phyloP scores from a whole-genome alignment of 2,888 invertebrate species.

The Cheilosia vulpina region DNA sequence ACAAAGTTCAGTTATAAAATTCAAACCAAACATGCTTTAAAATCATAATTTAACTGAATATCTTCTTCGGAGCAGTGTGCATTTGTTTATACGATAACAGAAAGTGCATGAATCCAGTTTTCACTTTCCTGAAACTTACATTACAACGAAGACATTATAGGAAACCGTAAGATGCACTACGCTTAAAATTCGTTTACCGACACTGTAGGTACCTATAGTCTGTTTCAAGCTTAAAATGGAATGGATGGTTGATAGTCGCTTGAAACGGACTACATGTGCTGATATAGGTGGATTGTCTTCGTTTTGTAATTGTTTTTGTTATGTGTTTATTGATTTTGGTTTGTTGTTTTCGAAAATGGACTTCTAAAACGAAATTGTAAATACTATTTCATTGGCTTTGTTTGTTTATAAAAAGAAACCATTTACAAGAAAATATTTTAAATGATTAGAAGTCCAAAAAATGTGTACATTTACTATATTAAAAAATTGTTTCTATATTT shows the following conservation, averaged over 20 bases:
- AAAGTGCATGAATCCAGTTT: constrained; percentile 2
- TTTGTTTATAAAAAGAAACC: neutral
- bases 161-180: constrained; percentile 75
- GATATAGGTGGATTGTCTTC: constrained; percentile 11
- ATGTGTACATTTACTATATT: neutral
- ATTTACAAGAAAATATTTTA: neutral
- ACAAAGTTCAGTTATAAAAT: neutral
- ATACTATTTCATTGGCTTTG: constrained; percentile 28
- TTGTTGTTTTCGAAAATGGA: constrained; percentile 52
- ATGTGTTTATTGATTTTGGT: constrained; percentile 53
- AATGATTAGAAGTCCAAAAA: constrained; percentile 66
- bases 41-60: neutral
- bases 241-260: neutral
- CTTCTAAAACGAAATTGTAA: constrained; percentile 48
- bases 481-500: neutral
- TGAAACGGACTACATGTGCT: neutral
- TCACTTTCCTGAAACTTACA: constrained; percentile 6
- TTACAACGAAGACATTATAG: constrained; percentile 25
- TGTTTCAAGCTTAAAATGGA: neutral
- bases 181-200: constrained; percentile 83
- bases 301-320: constrained; percentile 49
- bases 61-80: neutral
- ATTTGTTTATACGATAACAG: neutral
- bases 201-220: constrained; percentile 4
- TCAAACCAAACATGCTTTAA: neutral